These are phyloP conservation scores for Oncopodura yosiiana DNA, from an alignment of 1,140 invertebrate genomes.

Conservation along the genomic window DNA sequence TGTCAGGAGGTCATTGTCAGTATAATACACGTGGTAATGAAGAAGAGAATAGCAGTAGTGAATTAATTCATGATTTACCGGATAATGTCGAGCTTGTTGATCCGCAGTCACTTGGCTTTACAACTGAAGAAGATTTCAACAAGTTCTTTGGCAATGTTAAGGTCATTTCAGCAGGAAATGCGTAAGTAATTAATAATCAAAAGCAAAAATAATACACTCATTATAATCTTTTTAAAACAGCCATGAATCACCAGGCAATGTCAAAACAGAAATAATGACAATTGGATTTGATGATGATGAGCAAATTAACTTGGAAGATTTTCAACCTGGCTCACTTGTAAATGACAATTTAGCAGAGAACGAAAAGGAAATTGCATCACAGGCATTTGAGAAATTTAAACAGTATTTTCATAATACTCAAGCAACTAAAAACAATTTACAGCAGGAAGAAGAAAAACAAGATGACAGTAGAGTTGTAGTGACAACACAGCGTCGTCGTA, in stretches of 20 bases:
- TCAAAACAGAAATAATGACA: conserved; percentile 29
- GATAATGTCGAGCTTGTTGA: conserved; percentile 30
- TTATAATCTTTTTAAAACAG: too few species aligned
- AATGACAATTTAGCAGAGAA: conserved; percentile 9
- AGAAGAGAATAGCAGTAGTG: too few species aligned
- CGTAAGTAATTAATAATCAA: too few species aligned
- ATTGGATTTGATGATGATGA: conserved; percentile 31
- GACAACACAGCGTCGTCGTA: too few species aligned
- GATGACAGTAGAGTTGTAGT: too few species aligned
- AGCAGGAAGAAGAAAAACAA: too few species aligned
- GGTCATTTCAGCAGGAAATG: too few species aligned
- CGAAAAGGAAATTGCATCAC: conserved; percentile 23
- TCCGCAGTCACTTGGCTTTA: conserved; percentile 24
- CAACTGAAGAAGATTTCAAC: conserved; percentile 19
- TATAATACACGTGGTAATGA: too few species aligned
- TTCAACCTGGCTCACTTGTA: conserved; percentile 15
- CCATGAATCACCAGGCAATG: too few species aligned
- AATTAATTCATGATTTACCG: conserved; percentile 26
- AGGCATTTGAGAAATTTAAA: conserved; percentile 28
- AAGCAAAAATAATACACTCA: too few species aligned
- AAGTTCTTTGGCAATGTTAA: conserved; percentile 31
- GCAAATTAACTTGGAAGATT: conserved; percentile 27
- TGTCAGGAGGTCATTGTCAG: too few species aligned
- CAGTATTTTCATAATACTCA: conserved; percentile 26
- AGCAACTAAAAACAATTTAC: conserved; percentile 10